phyloP scores from a whole-genome alignment of 2,113 vertebrate genomes.

The Rhagologus leucostigma region DNA sequence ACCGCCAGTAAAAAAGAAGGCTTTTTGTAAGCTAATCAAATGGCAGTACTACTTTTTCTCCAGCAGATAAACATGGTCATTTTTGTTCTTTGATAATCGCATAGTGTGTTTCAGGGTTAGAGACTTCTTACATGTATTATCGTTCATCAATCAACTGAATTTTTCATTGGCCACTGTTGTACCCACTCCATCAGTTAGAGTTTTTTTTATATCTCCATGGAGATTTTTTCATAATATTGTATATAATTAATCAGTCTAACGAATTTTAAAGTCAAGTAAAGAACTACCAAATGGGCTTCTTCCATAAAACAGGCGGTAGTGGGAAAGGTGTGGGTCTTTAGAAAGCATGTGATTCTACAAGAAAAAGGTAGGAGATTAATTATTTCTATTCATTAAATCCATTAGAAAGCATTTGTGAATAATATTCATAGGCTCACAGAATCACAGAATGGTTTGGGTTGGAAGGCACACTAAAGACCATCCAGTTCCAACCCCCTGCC shows the following conservation, averaged over 20 bases:
- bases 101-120: background rate
- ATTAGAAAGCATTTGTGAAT: background rate
- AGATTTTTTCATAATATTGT: background rate
- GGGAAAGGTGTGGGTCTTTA: background rate
- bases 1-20: background rate
- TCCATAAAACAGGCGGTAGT: background rate
- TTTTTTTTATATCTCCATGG: background rate
- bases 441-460: background rate
- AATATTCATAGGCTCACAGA: background rate
- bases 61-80: background rate
- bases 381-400: background rate
- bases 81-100: background rate
- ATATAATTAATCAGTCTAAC: background rate
- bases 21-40: background rate
- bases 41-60: background rate
- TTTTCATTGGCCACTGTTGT: background rate
- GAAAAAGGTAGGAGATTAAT: background rate
- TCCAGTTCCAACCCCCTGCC: background rate
- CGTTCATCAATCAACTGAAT: background rate
- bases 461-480: background rate
- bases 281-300: fast-evolving
- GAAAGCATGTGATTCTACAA: background rate
- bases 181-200: background rate
- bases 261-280: background rate
- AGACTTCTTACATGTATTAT: background rate